Conservation (phyloP, 2,113 vertebrate genomes). For the Macroglossus sobrinus region DNA sequence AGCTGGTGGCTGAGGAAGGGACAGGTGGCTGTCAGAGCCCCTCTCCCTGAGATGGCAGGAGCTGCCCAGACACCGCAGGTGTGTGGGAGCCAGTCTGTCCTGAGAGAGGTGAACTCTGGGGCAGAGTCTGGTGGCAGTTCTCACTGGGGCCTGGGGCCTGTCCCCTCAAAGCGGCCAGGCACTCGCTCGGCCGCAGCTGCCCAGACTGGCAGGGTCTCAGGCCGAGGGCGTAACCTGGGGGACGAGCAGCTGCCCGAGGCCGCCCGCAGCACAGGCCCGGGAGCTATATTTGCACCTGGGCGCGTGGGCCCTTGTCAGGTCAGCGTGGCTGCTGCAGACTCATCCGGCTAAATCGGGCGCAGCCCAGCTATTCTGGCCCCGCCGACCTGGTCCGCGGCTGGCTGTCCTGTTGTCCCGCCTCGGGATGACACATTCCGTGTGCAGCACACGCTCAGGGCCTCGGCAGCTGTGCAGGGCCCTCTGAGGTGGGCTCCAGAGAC, state of each 20-base stretch:
- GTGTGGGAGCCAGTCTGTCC: too few relatives aligned
- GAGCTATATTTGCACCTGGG: not conserved
- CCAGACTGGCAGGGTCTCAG: not conserved
- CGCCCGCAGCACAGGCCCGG: fast-evolving
- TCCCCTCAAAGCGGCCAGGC: too few relatives aligned
- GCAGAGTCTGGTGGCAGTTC: too few relatives aligned
- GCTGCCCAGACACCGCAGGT: not conserved
- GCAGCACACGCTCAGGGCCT: not conserved
- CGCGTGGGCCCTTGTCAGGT: fast-evolving
- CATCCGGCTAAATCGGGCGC: not conserved
- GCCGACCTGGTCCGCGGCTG: fast-evolving
- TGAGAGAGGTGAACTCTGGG: too few relatives aligned
- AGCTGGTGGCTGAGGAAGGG: not conserved
- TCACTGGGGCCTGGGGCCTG: too few relatives aligned
- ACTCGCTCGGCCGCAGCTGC: too few relatives aligned
- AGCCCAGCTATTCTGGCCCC: not conserved
- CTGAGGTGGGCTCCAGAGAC: fast-evolving
- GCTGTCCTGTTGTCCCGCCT: fast-evolving
- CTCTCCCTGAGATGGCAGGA: not conserved
- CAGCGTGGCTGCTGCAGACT: fast-evolving
- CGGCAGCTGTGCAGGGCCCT: fast-evolving
- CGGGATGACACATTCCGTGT: fast-evolving
- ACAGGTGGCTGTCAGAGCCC: too few relatives aligned
- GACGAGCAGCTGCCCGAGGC: not conserved
- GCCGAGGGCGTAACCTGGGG: not conserved